phyloP scores from a whole-genome alignment of 1,140 invertebrate genomes.

The Papilio polyxenes region DNA sequence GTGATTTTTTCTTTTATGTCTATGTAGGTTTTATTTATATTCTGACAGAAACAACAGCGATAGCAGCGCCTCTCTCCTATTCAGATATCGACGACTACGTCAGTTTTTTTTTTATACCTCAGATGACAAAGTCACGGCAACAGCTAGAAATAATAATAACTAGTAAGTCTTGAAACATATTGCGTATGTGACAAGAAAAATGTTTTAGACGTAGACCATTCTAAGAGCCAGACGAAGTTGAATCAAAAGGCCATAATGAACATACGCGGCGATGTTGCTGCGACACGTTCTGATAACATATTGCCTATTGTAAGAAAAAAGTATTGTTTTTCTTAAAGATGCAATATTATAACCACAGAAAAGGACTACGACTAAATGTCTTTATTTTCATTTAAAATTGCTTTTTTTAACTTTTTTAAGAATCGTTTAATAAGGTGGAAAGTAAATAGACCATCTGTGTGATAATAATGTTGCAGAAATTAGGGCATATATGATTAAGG shows the following conservation, averaged over 20 bases:
- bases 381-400: background rate
- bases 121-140: no score
- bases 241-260: conserved; percentile 31
- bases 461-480: background rate
- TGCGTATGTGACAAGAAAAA: background rate
- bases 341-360: background rate
- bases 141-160: background rate
- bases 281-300: background rate
- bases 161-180: background rate
- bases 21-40: no score
- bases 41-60: no score
- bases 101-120: no score
- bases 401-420: background rate
- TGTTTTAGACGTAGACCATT: background rate
- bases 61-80: no score
- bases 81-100: no score
- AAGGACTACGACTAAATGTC: background rate
- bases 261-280: conserved; percentile 4
- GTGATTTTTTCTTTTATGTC: no score
- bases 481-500: background rate
- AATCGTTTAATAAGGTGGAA: background rate
- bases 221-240: conserved; percentile 21
- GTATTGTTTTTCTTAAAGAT: background rate
- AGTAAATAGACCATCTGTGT: background rate
- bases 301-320: background rate